Evolutionary conservation across 2,113 vertebrate genomes (phyloP), one percentile per base, ranked within the genome.

Genomic region (Gallinago jamesoni): DNA sequence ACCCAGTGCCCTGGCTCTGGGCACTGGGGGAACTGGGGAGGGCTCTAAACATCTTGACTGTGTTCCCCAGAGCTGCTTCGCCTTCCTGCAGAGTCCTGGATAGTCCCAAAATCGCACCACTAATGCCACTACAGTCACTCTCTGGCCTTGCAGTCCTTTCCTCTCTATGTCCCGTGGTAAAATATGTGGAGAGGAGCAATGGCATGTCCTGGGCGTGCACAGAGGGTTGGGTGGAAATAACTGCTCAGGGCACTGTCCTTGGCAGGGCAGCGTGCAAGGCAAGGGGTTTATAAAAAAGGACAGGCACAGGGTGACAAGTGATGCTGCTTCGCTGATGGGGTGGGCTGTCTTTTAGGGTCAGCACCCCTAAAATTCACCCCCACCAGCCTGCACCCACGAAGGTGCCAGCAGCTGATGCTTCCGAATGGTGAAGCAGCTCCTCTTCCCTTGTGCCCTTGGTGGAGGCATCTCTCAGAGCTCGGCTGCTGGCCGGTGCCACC

Each of bases 201-300:
- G 59, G 50, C 52, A 25, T 0, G 0, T 52, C 39, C 50, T 33
- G 53, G 55, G 52, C 0, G 0, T 8, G 3, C 25, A 0, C 0
- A 3, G 73, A 14, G 47, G 21, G 12, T 5, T 37, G 69, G 53
- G 25, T 76, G 52, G 43, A 37, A 63, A 7, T 1, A 23, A 30
- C 8, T 1, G 37, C 72, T 72, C 3, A 2, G 8, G 53, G 33
- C 35, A 68, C 3, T 1, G 60, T 30, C 75, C 90, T 68, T n/a
- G 70, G 37, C 37, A 5, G 1, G 66, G 70, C 92, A 82, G 68
- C 0, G 0, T 48, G 73, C 27, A 11, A 27, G 53, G 16, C 28
- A 31, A 8, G 28, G 56, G 14, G 14, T 2, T 6, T 66, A 4
- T 13, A 1, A 17, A 37, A 56, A 75, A 41, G 79, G 76, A 18